Evolutionary conservation across 2,888 invertebrate species (phyloP), one percentile per base, ranked within the genome.

Genomic region (Parnassius apollo): DNA sequence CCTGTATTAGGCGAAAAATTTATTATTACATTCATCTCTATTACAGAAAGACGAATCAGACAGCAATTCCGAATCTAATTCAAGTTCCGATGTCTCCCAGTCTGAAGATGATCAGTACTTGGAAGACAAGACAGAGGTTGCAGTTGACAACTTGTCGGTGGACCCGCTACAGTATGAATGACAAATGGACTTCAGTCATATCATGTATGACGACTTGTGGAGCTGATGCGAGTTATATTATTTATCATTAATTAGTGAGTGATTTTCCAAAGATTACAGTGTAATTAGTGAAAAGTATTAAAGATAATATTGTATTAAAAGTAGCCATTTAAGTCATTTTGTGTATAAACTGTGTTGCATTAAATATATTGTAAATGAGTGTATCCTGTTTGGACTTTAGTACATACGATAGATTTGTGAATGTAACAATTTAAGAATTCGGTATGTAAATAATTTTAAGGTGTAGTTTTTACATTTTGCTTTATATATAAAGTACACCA

Each of bases 1-100:
- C 18, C 18, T 18, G 18, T 18, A 18, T 18, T 18, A 45, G 51
- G 18, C 11, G 25, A n/a, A 18, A 18, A 46, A 12, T 46, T 11
- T 11, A 11, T 12, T 46, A 9, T n/a, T 12, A 9, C 9, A 50
- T 59, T 48, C 22, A n/a, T 50, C 1, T 46, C 4, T 35, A 51
- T 71, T 69, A 55, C 77, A 81, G 81, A 81, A 80, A 66, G 78
- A 81, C 50, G 77, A 74, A 1, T 70, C 77, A 0, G 76, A 71
- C 57, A 75, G 73, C 22, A 77, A 78, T 1, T 66, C 72, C 0
- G 78, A 74, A 1, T 75, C 77, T 10, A 71, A 67, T 25, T 67
- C 73, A 0, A 75, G 72, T n/a, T 71, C 76, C 1, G 76, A 76
- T 13, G 64, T 60, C 1, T 71, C 70, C 0, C 69, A 66, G 12